Evolutionary conservation across 2,888 invertebrate species (phyloP).

Genomic region (Caenorhabditis sp.): DNA sequence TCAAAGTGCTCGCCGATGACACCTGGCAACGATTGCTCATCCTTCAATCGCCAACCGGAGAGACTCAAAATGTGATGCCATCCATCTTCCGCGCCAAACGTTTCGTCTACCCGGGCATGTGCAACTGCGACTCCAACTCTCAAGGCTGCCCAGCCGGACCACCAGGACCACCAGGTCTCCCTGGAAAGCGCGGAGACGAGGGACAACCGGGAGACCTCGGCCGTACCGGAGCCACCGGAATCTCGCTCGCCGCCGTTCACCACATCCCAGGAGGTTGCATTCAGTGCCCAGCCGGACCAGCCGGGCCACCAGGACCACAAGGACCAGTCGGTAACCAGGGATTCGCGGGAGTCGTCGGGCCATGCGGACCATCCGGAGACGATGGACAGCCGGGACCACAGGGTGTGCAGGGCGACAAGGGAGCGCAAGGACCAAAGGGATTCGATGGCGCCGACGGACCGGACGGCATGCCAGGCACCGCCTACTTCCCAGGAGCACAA

Average conservation of each 20-base stretch:
- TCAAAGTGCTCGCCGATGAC: constrained; percentile 72
- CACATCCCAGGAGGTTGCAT: constrained; percentile 76
- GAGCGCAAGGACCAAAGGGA: constrained; percentile 73
- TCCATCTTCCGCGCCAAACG: constrained; percentile 69
- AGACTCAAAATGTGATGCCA: constrained; percentile 69
- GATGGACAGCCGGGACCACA: constrained; percentile 69
- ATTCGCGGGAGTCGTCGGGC: constrained; percentile 60
- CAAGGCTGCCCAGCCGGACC: constrained; percentile 76
- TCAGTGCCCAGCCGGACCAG: constrained; percentile 71
- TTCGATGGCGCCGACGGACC: constrained; percentile 69
- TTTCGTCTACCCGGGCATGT: constrained; percentile 73
- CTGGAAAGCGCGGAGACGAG: constrained; percentile 72
- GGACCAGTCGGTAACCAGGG: constrained; percentile 70
- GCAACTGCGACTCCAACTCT: constrained; percentile 70
- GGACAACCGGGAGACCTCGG: constrained; percentile 70
- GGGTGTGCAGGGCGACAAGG: constrained; percentile 65
- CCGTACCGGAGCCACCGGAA: constrained; percentile 69
- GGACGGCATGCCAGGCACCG: constrained; percentile 70
- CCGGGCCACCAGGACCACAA: constrained; percentile 70
- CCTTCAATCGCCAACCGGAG: constrained; percentile 73
- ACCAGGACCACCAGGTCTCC: constrained; percentile 73
- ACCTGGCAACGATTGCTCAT: constrained; percentile 75
- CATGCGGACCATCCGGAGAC: constrained; percentile 62
- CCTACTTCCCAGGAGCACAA: constrained; percentile 68
- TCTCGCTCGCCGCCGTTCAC: constrained; percentile 71